phyloP scores from a whole-genome alignment of 2,888 invertebrate species.

The Pollenia labialis region DNA sequence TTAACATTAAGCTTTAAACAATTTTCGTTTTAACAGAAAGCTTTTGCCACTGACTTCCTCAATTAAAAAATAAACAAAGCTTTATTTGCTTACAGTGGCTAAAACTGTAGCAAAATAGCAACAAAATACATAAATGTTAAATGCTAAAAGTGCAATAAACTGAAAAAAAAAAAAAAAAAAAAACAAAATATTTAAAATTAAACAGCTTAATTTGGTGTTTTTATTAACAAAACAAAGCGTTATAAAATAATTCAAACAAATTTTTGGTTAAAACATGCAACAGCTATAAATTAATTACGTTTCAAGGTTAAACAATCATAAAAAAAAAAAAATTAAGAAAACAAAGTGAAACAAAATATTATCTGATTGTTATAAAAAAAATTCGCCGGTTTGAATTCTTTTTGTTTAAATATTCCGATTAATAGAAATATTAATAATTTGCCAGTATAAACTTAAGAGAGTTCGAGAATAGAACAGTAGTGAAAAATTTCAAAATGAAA shows the following conservation, averaged over 20 bases:
- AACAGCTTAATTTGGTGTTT: conserved; percentile 1
- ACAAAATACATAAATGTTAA: not conserved
- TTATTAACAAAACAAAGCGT: conserved; percentile 18
- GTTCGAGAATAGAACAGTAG: not conserved
- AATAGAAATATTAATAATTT: conserved; percentile 1
- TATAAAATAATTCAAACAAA: conserved; percentile 2
- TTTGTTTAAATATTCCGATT: conserved; percentile 19
- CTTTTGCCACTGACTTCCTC: not conserved
- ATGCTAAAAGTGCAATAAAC: conserved; percentile 44
- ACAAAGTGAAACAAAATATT: not conserved
- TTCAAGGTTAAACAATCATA: conserved; percentile 13
- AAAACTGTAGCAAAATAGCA: conserved; percentile 5
- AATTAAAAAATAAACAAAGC: conserved; percentile 5
- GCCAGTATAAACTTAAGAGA: conserved; percentile 22
- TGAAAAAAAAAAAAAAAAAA: not conserved
- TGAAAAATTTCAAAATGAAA: conserved; percentile 37
- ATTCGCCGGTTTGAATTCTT: not conserved
- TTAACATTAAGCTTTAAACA: not conserved
- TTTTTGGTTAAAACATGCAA: conserved; percentile 12
- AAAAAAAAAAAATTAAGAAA: not conserved
- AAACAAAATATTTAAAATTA: conserved; percentile 11
- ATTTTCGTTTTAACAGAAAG: not conserved
- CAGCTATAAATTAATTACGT: conserved; percentile 44
- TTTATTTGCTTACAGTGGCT: conserved; percentile 45
- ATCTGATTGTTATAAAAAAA: conserved; percentile 16